These are phyloP conservation scores for Ceratosolen fusciceps DNA, from an alignment of 1,140 invertebrate genomes.

Conservation along the genomic window DNA sequence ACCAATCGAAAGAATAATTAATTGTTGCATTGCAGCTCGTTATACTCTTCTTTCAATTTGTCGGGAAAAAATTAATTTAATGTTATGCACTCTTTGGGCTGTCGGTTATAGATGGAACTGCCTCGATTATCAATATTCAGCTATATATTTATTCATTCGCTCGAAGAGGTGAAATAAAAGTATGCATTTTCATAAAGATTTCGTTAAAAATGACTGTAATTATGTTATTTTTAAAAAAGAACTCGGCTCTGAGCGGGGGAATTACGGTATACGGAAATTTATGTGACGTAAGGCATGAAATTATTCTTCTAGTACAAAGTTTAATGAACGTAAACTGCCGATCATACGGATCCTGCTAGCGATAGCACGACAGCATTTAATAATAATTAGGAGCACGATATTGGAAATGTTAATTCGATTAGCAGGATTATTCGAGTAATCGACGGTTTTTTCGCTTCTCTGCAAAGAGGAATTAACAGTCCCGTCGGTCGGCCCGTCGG, in stretches of 20 bases:
- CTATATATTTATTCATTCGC: neutral
- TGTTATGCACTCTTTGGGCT: neutral
- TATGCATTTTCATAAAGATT: neutral
- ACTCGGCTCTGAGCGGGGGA: neutral
- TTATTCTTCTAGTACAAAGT: neutral
- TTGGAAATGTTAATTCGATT: neutral
- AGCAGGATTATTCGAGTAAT: neutral
- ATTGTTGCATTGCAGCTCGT: no score
- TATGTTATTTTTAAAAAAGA: neutral
- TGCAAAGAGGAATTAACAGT: no score
- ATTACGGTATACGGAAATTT: neutral
- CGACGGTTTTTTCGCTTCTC: no score
- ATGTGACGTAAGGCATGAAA: neutral
- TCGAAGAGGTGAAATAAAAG: neutral
- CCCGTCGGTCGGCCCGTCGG: no score
- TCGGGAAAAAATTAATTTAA: neutral
- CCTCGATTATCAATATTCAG: neutral
- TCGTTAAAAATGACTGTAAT: neutral
- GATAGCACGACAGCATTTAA: neutral
- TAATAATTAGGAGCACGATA: neutral
- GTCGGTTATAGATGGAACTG: neutral
- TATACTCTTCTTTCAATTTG: neutral
- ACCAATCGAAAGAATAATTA: no score
- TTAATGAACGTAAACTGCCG: neutral
- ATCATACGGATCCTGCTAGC: neutral